Evolutionary conservation across 2,113 vertebrate species (phyloP), one percentile per base, ranked within the genome.

Genomic region (Chaetodon trifascialis): DNA sequence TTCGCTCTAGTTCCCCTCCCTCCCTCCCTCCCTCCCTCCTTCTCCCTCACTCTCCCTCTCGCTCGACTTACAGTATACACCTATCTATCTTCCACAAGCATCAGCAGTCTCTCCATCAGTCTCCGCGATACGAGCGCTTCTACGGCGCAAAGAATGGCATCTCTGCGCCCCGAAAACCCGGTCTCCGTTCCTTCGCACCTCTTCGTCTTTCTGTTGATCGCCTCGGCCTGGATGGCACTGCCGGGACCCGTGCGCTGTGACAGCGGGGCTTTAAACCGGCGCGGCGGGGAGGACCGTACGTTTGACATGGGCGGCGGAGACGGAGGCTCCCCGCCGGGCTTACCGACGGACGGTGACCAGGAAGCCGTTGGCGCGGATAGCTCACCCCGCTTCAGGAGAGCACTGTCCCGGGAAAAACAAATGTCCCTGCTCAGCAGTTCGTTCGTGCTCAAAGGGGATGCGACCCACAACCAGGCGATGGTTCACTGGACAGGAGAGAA

Each of bases 401-500:
- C 95, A 14, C 86, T 92, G 83, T 89, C 94, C 93, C 93, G 91
- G 92, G 95, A 96, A 82, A 96, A 94, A 76, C 91, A 89, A 90
- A 96, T 96, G 93, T 95, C 97, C 44, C 95, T 98, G 68, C 89
- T 97, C 92, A 99, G 97, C 96, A 97, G 97, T 89, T 98, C 98
- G 60, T 99, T 99, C 95, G 97, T 99, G 90, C 97, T 99, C 73
- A 97, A 96, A 87, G 98, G 98, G 74, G 98, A 99, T 93, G 97
- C 97, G 72, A 96, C 97, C 46, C 98, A 99, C 95, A 99, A 99
- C 95, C 98, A 99, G 95, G 98, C 98, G 91, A 99, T 99, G 97
- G 98, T 99, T 91, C 98, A 99, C 95, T 99, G 98, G 98, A 99
- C 98, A 30, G 98, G 98, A 67, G 97, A 98, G 91, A 98, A 99